A percentile compares a stretch with the other conserved stretches of the same genome.
phyloP scores from a whole-genome alignment of 2,888 invertebrate species.

The Eupeodes latifasciatus region DNA sequence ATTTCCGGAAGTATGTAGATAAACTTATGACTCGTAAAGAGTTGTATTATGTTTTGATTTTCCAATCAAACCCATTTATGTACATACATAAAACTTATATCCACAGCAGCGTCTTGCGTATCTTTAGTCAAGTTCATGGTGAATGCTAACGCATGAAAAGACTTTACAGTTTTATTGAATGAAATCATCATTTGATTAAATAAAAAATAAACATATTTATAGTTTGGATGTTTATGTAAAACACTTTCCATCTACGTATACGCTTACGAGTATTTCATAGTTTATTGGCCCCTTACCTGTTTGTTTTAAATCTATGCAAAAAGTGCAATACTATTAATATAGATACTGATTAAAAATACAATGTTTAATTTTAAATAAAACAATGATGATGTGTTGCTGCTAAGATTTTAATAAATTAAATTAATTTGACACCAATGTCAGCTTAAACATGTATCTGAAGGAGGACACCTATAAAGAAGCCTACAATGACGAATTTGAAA shows the following conservation, averaged over 20 bases:
- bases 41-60: not conserved
- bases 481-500: conserved; percentile 4
- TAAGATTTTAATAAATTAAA: conserved; percentile 54
- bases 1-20: conserved; percentile 9
- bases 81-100: not conserved
- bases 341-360: not conserved
- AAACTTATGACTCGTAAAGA: not conserved
- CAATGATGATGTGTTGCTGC: not conserved
- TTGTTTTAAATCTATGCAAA: not conserved
- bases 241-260: not conserved
- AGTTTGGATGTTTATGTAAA: not conserved
- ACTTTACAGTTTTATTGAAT: not conserved
- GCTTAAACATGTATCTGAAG: conserved; percentile 17
- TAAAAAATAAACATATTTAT: not conserved
- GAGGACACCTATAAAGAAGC: conserved; percentile 25
- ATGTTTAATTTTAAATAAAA: not conserved
- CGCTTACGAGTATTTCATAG: not conserved
- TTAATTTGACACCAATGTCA: conserved; percentile 55
- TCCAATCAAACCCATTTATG: not conserved
- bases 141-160: not conserved
- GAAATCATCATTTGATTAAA: conserved; percentile 1
- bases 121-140: conserved; percentile 22
- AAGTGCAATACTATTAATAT: not conserved
- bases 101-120: not conserved
- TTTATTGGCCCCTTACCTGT: not conserved